phyloP scores from a whole-genome alignment of 35 echinoderm and acorn worm genomes.

The Holothuria glaberrima region DNA sequence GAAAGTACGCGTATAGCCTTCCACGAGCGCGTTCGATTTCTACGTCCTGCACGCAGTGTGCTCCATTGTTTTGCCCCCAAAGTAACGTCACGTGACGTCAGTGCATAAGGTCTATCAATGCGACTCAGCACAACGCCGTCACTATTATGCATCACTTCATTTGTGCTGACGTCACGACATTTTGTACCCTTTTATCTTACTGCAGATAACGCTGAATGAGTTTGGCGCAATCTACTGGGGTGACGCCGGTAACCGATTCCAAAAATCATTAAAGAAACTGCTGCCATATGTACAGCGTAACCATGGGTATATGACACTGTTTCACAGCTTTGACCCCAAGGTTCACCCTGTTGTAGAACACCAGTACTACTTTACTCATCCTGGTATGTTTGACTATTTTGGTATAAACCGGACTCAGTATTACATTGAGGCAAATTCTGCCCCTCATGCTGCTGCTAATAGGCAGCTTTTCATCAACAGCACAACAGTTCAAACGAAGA shows the following conservation, averaged over 20 bases:
- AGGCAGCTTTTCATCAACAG: constrained; percentile 72
- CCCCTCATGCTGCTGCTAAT: constrained; percentile 59
- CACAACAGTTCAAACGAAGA: constrained; percentile 38
- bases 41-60: too few species aligned
- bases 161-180: too few species aligned
- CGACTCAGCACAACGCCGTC: too few species aligned
- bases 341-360: constrained; percentile 19
- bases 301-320: constrained; percentile 61
- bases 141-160: too few species aligned
- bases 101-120: too few species aligned
- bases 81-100: too few species aligned
- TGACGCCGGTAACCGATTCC: constrained; percentile 69
- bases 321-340: constrained; percentile 65
- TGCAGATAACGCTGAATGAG: constrained; percentile 66
- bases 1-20: too few species aligned
- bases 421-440: constrained; percentile 6
- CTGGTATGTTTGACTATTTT: constrained; percentile 38
- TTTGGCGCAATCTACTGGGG: constrained; percentile 79
- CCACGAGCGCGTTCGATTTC: too few species aligned
- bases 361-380: constrained; percentile 59
- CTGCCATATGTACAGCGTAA: constrained; percentile 52
- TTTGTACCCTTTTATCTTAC: background rate
- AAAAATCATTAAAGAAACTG: constrained; percentile 34
- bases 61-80: too few species aligned
- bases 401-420: constrained; percentile 58